Evolutionary conservation across 2,888 invertebrate species (phyloP).

Genomic region (Phasia obesa): DNA sequence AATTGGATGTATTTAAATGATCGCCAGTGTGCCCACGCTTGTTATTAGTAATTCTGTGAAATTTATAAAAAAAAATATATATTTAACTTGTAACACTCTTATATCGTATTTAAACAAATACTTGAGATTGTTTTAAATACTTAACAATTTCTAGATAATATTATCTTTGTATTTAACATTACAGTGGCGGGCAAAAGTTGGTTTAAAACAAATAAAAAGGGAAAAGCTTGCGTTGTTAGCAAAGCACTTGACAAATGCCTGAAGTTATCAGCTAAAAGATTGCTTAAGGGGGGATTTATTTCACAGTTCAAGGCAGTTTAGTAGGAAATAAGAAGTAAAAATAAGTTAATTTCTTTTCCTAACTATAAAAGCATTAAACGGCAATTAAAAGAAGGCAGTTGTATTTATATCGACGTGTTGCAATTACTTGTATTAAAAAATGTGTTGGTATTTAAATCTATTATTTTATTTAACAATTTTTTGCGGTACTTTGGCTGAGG

Average conservation of each 20-base stretch:
- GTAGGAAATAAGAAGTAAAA: background rate
- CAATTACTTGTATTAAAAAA: background rate
- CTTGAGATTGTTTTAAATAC: background rate
- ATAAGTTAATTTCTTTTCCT: background rate
- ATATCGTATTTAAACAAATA: no score
- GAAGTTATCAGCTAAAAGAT: background rate
- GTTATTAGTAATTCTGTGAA: no score
- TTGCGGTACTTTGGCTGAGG: background rate
- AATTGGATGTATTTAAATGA: no score
- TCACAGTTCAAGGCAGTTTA: conserved; percentile 27
- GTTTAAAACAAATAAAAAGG: background rate
- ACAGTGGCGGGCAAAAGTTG: conserved; percentile 25
- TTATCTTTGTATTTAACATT: background rate
- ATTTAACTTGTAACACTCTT: no score
- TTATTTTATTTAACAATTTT: conserved; percentile 7
- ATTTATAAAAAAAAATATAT: no score
- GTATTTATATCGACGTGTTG: background rate
- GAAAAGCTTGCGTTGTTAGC: no score
- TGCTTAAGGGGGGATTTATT: background rate
- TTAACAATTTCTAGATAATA: conserved; percentile 13
- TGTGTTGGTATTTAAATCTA: background rate
- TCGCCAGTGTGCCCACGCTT: no score
- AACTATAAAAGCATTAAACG: conserved; percentile 15
- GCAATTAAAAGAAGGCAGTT: background rate
- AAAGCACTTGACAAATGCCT: background rate